Evolutionary conservation across 2,113 vertebrate genomes (phyloP).

Genomic region (Pipra filicauda): DNA sequence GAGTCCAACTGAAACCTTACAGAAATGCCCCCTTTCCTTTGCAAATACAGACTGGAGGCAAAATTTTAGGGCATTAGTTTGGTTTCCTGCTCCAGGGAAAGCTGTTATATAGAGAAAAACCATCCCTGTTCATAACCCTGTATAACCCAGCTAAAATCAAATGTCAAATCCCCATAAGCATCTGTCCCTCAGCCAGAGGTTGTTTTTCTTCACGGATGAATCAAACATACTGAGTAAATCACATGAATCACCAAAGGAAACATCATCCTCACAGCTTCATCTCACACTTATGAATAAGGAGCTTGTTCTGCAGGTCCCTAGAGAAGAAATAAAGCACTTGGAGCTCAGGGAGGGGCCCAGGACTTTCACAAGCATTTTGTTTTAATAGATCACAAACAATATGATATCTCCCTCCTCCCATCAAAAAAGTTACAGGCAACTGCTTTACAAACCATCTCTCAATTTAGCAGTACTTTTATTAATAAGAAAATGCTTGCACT

Average conservation of each 20-base stretch:
- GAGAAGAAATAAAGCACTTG: conserved; percentile 8
- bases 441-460: conserved; percentile 11
- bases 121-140: neutral
- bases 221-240: conserved; percentile 49
- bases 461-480: neutral
- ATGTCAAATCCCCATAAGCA: conserved; percentile 12
- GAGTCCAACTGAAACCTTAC: neutral
- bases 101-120: neutral
- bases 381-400: neutral
- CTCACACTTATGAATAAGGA: conserved; percentile 53
- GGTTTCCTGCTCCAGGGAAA: neutral
- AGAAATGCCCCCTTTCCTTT: neutral
- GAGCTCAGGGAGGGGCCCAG: conserved; percentile 12
- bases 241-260: conserved; percentile 61
- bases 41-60: neutral
- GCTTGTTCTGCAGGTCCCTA: conserved; percentile 38
- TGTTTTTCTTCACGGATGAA: conserved; percentile 43
- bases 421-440: neutral
- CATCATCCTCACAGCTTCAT: conserved; percentile 51
- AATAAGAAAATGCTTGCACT: neutral
- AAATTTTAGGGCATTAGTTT: neutral
- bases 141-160: conserved; percentile 19
- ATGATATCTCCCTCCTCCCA: neutral
- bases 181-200: conserved; percentile 32
- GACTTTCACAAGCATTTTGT: neutral